Conservation (phyloP, 2,888 invertebrate species). For the Herminia tarsipennalis region DNA sequence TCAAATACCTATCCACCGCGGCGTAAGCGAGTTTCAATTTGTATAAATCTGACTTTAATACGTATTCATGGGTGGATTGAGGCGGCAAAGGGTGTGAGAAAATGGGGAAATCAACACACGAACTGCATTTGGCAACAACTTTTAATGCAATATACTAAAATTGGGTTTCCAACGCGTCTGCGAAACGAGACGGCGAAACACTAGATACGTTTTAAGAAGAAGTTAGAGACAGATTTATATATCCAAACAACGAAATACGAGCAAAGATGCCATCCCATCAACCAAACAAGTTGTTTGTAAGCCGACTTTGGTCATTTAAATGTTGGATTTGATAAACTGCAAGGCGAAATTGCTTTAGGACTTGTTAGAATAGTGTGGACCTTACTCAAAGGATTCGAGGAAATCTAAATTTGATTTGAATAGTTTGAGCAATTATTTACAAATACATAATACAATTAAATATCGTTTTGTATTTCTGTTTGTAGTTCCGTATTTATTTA, state of each 20-base stretch:
- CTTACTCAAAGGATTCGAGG: conserved; percentile 14
- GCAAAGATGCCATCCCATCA: conserved; percentile 64
- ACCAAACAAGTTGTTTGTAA: conserved; percentile 75
- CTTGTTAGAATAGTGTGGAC: conserved; percentile 53
- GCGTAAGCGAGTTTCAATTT: conserved; percentile 36
- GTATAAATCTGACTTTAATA: conserved; percentile 28
- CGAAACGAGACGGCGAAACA: conserved; percentile 67
- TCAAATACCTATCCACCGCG: conserved; percentile 26
- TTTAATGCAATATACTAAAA: conserved; percentile 78
- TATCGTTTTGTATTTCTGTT: background rate
- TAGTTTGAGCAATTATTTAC: conserved; percentile 6
- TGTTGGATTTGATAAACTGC: conserved; percentile 78
- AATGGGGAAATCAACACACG: conserved; percentile 53
- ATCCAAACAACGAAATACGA: conserved; percentile 70
- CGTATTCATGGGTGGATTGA: conserved; percentile 35
- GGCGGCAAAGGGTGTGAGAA: conserved; percentile 26
- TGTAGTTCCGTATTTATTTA: conserved; percentile 8
- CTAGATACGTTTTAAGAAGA: conserved; percentile 77
- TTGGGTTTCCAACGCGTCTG: conserved; percentile 77
- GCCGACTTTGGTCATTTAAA: conserved; percentile 80
- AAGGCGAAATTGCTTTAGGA: conserved; percentile 62
- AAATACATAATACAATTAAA: conserved; percentile 5
- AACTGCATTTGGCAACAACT: conserved; percentile 79
- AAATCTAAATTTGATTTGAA: conserved; percentile 20
- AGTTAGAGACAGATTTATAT: conserved; percentile 83